phyloP scores from a whole-genome alignment of 2,113 vertebrate species.

The Psephotus haematonotus region DNA sequence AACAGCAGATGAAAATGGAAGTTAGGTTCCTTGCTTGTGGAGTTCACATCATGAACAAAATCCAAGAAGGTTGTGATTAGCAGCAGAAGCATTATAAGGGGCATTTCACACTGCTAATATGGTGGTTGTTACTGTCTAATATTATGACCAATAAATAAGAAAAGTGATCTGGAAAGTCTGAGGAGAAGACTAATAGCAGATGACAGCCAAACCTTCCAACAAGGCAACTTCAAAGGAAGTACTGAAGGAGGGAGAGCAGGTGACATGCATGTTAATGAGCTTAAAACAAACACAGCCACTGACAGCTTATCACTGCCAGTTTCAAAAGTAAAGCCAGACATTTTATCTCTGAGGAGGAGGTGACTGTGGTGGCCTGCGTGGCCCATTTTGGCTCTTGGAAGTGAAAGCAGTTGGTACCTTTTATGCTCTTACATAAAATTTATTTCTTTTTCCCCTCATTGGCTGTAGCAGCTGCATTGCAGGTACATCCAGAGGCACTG shows the following conservation, averaged over 20 bases:
- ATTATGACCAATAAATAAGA: not conserved
- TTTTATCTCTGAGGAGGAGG: not conserved
- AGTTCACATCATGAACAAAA: fast-evolving
- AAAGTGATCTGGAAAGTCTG: not conserved
- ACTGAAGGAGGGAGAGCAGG: not conserved
- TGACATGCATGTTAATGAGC: not conserved
- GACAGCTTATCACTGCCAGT: not conserved
- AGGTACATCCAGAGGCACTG: not conserved
- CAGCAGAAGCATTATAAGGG: not conserved
- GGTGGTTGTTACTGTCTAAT: not conserved
- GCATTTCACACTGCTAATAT: not conserved
- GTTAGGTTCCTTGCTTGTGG: not conserved
- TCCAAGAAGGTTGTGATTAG: not conserved
- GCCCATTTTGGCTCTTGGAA: not conserved
- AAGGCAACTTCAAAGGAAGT: not conserved
- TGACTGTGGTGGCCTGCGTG: not conserved
- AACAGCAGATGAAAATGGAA: not conserved
- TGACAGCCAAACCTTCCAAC: not conserved
- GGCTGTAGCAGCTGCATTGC: not conserved
- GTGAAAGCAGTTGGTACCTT: not conserved
- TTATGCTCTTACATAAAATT: not conserved
- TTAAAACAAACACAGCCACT: not conserved
- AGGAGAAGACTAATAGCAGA: not conserved
- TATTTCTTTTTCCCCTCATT: not conserved
- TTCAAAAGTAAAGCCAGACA: not conserved